Percentiles rank a stretch among this genome's conserved stretches.
Conservation (phyloP, 2,888 invertebrate genomes). For the Amphiduros pacificus region DNA sequence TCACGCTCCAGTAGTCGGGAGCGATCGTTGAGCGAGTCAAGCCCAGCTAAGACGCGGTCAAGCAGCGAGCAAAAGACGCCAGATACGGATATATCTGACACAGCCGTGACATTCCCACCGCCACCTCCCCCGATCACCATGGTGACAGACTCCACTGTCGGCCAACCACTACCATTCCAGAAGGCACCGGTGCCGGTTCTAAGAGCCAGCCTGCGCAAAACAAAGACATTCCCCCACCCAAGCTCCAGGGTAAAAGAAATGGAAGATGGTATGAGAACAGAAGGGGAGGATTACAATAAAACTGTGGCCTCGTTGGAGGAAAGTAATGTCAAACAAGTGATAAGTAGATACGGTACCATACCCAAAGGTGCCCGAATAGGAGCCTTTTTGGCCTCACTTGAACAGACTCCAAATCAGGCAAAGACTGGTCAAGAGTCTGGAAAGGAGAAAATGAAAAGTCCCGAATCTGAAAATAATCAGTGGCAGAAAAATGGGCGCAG, state of each 20-base stretch:
- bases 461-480: neutral
- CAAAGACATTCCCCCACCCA: constrained; percentile 8
- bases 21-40: constrained; percentile 20
- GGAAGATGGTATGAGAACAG: constrained; percentile 34
- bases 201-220: constrained; percentile 26
- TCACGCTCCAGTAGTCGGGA: constrained; percentile 27
- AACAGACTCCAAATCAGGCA: constrained; percentile 8
- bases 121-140: constrained; percentile 11
- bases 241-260: constrained; percentile 21
- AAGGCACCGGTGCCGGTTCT: constrained; percentile 5
- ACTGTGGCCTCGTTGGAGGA: constrained; percentile 88
- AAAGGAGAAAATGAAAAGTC: neutral
- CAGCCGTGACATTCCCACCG: constrained; percentile 27
- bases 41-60: constrained; percentile 19
- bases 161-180: neutral
- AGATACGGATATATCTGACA: constrained; percentile 27
- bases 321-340: constrained; percentile 89
- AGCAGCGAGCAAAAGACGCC: constrained; percentile 26
- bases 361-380: constrained; percentile 96
- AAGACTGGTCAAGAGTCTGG: neutral
- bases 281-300: constrained; percentile 28
- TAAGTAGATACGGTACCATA: constrained; percentile 90
- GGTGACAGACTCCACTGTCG: neutral
- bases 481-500: neutral
- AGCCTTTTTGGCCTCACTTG: constrained; percentile 89